Percentiles rank a stretch among this genome's conserved stretches.
phyloP scores from a whole-genome alignment of 2,113 vertebrate genomes.

The Petrocephalus zakoni region DNA sequence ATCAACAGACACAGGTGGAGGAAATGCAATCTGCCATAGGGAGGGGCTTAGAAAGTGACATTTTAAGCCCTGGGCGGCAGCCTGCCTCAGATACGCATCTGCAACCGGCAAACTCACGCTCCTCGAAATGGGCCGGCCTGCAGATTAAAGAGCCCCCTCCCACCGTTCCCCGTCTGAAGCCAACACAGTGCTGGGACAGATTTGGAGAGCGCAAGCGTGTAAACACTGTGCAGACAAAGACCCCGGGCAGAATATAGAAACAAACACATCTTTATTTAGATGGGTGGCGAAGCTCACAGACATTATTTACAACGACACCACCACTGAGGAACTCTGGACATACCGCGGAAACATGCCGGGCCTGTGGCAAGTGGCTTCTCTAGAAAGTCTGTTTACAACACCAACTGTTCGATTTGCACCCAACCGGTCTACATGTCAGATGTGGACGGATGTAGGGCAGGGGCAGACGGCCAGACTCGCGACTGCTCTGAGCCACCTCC shows the following conservation, averaged over 20 bases:
- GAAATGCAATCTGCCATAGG: background rate
- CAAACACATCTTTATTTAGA: conserved; percentile 50
- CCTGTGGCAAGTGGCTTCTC: conserved; percentile 14
- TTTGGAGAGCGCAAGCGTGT: conserved; percentile 21
- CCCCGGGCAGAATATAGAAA: conserved; percentile 44
- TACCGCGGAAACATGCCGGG: conserved; percentile 14
- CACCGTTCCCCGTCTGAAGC: conserved; percentile 30
- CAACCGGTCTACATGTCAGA: conserved; percentile 26
- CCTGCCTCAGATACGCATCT: background rate
- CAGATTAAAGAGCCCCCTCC: conserved; percentile 39
- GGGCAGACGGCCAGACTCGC: conserved; percentile 27
- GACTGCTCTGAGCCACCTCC: background rate
- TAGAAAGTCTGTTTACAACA: conserved; percentile 29
- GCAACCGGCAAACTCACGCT: conserved; percentile 13
- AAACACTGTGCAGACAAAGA: conserved; percentile 32
- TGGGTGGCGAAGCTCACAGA: conserved; percentile 38
- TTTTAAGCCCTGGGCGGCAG: background rate
- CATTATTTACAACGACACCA: conserved; percentile 43
- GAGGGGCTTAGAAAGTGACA: background rate
- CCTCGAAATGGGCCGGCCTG: conserved; percentile 22
- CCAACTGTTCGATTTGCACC: conserved; percentile 30
- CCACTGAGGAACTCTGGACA: conserved; percentile 30
- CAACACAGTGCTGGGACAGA: conserved; percentile 31
- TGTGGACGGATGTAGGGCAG: conserved; percentile 20
- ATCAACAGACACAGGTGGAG: background rate